Evolutionary conservation across 2,113 vertebrate species (phyloP).

Genomic region (Macroglossus sobrinus): DNA sequence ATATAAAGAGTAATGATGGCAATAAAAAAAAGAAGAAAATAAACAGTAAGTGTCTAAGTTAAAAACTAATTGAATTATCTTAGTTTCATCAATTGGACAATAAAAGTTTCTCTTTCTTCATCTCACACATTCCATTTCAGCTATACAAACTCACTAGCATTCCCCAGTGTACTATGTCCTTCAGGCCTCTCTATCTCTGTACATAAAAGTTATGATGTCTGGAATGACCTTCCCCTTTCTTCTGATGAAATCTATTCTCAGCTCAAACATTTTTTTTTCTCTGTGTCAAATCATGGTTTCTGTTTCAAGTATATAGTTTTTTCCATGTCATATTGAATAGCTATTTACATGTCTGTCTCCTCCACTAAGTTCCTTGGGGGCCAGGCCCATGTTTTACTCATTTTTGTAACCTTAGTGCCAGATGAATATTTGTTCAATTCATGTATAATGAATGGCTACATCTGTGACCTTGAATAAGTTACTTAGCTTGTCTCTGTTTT

Average conservation of each 20-base stretch:
- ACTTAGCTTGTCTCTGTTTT: not conserved
- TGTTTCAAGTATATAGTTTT: not conserved
- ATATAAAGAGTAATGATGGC: not conserved
- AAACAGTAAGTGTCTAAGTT: not conserved
- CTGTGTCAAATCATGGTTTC: not conserved
- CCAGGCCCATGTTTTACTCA: not conserved
- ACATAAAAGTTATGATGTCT: not conserved
- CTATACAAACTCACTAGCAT: not conserved
- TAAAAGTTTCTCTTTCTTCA: not conserved
- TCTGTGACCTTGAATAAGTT: not conserved
- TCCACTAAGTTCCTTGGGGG: not conserved
- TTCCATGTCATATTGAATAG: not conserved
- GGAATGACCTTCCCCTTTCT: not conserved
- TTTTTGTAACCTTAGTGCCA: not conserved
- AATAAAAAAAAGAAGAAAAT: not conserved
- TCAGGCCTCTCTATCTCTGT: not conserved
- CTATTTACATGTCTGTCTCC: conserved; percentile 19
- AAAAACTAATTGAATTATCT: not conserved
- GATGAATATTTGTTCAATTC: not conserved
- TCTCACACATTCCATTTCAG: not conserved
- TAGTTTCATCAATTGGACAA: not conserved
- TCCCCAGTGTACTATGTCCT: not conserved
- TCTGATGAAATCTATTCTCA: not conserved
- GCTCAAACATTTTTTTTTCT: not conserved
- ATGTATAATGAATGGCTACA: not conserved